Evolutionary conservation across 1,140 invertebrate species (phyloP).

Genomic region (Dreissena polymorpha): DNA sequence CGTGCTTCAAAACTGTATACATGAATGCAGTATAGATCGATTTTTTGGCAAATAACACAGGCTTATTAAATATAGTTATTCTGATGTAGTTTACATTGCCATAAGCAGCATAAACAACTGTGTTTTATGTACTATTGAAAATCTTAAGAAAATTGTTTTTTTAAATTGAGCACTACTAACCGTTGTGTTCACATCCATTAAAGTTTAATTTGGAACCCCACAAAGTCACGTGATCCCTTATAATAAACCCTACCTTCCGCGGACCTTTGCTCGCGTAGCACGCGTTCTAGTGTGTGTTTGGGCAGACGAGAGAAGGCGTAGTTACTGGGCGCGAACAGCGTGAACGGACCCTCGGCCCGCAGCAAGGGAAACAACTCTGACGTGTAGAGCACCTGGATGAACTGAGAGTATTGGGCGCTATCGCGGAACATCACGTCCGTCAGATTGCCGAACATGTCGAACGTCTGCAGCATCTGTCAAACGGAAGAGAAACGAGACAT

Average conservation of each 20-base stretch:
- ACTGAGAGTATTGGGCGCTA: constrained; percentile 46
- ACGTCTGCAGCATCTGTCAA: constrained; percentile 41
- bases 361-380: constrained; percentile 25
- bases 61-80: too few species aligned
- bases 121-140: too few species aligned
- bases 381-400: constrained; percentile 50
- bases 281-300: constrained; percentile 9
- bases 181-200: too few species aligned
- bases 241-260: constrained; percentile 36
- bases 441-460: constrained; percentile 49
- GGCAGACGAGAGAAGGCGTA: constrained; percentile 47
- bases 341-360: constrained; percentile 45
- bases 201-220: too few species aligned
- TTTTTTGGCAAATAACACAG: too few species aligned
- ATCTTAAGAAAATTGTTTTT: too few species aligned
- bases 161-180: too few species aligned
- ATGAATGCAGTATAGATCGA: too few species aligned
- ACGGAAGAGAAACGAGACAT: not conserved
- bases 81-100: too few species aligned
- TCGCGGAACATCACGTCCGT: constrained; percentile 53
- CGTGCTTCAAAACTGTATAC: too few species aligned
- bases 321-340: constrained; percentile 51
- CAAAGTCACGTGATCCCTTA: too few species aligned
- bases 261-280: constrained; percentile 34
- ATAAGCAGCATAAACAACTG: too few species aligned